Evolutionary conservation across 2,888 invertebrate genomes (phyloP).

Genomic region (Coelopa pilipes): DNA sequence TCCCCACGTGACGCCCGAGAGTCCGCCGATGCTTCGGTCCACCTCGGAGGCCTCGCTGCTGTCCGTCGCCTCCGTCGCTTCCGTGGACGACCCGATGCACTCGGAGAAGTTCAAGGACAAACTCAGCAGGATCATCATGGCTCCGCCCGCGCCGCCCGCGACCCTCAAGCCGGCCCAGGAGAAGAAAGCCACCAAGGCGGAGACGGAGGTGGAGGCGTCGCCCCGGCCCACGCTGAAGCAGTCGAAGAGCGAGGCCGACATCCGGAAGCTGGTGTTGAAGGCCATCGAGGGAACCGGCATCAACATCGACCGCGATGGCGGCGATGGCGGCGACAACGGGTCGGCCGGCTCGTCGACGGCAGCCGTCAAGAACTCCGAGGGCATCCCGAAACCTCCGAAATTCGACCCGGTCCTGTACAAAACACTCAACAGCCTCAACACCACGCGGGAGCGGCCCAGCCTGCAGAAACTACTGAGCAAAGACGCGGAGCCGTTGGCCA

Average conservation of each 20-base stretch:
- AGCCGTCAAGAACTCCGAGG: constrained; percentile 18
- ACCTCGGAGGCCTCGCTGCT: constrained; percentile 46
- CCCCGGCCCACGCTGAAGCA: constrained; percentile 49
- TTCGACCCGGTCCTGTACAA: constrained; percentile 63
- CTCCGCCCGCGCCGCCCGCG: constrained; percentile 37
- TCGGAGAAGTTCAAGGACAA: constrained; percentile 58
- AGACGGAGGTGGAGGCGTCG: not conserved
- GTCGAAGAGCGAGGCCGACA: constrained; percentile 62
- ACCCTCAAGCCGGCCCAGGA: constrained; percentile 14
- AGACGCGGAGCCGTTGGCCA: constrained; percentile 23
- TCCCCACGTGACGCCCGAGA: not conserved
- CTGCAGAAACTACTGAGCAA: constrained; percentile 47
- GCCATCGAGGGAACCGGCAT: constrained; percentile 48
- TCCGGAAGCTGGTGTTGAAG: constrained; percentile 50
- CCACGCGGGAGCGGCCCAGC: constrained; percentile 54
- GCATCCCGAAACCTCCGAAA: constrained; percentile 61
- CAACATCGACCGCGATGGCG: constrained; percentile 19
- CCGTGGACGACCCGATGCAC: constrained; percentile 53
- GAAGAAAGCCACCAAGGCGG: not conserved
- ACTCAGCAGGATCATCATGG: constrained; percentile 55
- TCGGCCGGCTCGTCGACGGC: not conserved
- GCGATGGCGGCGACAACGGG: not conserved
- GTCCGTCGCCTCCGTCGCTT: constrained; percentile 33
- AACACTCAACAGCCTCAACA: constrained; percentile 57
- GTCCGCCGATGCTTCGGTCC: constrained; percentile 30